A percentile compares a stretch with the other conserved stretches of the same genome.
These are phyloP conservation scores for Meda fulgida DNA, from an alignment of 2,797 vertebrate species.

Conservation along the genomic window DNA sequence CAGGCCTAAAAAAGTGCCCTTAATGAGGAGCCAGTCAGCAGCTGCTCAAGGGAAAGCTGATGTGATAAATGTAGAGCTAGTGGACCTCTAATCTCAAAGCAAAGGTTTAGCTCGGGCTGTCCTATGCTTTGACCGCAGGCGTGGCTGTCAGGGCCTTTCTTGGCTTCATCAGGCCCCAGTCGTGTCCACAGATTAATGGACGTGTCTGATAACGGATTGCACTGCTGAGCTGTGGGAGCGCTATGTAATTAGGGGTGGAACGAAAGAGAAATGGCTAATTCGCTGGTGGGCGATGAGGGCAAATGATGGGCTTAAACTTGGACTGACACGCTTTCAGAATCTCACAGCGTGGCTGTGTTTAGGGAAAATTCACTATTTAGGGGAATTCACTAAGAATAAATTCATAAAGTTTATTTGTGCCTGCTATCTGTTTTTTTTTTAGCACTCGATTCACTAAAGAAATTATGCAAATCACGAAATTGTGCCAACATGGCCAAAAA, in stretches of 20 bases:
- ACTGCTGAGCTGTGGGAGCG: slow-evolving; percentile 69
- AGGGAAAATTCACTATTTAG: neutral
- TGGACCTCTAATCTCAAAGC: slow-evolving; percentile 41
- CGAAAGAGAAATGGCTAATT: slow-evolving; percentile 77
- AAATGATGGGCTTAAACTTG: slow-evolving; percentile 66
- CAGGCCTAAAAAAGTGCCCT: slow-evolving; percentile 29
- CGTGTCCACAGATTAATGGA: slow-evolving; percentile 71
- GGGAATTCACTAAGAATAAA: neutral
- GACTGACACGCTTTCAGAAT: slow-evolving; percentile 50
- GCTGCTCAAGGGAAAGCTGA: slow-evolving; percentile 8
- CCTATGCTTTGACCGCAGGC: slow-evolving; percentile 26
- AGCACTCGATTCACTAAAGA: neutral
- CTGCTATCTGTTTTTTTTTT: neutral
- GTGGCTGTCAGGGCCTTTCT: slow-evolving; percentile 42
- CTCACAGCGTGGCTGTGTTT: slow-evolving; percentile 16
- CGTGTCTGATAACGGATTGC: slow-evolving; percentile 77
- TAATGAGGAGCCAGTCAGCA: slow-evolving; percentile 16
- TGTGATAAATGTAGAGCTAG: slow-evolving; percentile 38
- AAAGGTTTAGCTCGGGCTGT: slow-evolving; percentile 23
- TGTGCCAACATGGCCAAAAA: neutral
- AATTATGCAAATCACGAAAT: neutral
- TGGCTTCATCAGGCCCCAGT: slow-evolving; percentile 62
- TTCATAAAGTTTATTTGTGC: neutral
- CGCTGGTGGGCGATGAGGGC: slow-evolving; percentile 66
- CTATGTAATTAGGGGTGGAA: slow-evolving; percentile 74